Evolutionary conservation across 2,797 vertebrate genomes (phyloP).

Genomic region (Microctenopoma steveboyesi): DNA sequence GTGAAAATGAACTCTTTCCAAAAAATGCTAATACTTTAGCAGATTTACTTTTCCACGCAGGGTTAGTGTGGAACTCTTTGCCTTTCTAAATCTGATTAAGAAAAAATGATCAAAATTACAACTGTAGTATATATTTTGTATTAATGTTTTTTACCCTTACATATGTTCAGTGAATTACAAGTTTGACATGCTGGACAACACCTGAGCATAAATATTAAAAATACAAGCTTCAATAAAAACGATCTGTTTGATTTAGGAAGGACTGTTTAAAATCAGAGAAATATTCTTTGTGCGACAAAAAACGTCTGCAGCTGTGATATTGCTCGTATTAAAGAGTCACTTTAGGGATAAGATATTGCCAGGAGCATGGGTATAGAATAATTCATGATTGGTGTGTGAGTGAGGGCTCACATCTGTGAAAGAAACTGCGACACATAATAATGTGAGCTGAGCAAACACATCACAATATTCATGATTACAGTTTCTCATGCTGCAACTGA

Average conservation of each 20-base stretch:
- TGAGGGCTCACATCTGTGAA: constrained; percentile 25
- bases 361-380: constrained; percentile 38
- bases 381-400: constrained; percentile 42
- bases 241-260: constrained; percentile 2
- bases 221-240: constrained; percentile 5
- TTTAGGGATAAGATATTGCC: constrained; percentile 35
- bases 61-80: too few species aligned
- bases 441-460: constrained; percentile 40
- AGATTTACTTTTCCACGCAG: too few species aligned
- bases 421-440: constrained; percentile 35
- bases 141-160: too few species aligned
- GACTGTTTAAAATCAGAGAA: constrained; percentile 10
- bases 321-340: constrained; percentile 39
- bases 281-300: constrained; percentile 3
- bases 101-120: too few species aligned
- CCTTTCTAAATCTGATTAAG: too few species aligned
- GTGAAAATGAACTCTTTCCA: too few species aligned
- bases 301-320: constrained; percentile 14
- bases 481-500: constrained; percentile 12
- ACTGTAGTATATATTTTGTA: too few species aligned
- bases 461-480: constrained; percentile 34
- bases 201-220: constrained; percentile 1
- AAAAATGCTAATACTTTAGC: too few species aligned
- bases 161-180: background rate
- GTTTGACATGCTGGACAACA: background rate